These are phyloP conservation scores for Palythoa caribaeorum DNA, from an alignment of 92 coral and sea anemone species.

Conservation along the genomic window DNA sequence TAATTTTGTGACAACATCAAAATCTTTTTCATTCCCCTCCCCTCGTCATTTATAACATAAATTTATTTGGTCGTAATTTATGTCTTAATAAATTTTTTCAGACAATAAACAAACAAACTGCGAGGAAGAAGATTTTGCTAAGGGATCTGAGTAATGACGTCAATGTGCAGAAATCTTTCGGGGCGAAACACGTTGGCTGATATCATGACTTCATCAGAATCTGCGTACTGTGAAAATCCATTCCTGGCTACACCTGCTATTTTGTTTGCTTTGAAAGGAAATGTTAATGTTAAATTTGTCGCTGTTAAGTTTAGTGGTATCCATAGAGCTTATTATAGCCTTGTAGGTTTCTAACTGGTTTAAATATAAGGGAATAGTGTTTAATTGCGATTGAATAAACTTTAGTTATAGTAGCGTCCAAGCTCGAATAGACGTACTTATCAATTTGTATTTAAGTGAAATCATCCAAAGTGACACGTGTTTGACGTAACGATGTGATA, in stretches of 20 bases:
- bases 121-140: background rate
- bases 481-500: background rate
- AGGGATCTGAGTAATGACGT: slow-evolving; percentile 18
- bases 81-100: background rate
- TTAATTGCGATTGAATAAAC: too few relatives aligned
- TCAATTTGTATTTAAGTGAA: background rate
- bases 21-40: too few relatives aligned
- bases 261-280: background rate
- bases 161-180: background rate
- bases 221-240: background rate
- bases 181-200: background rate
- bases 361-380: too few relatives aligned
- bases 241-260: background rate
- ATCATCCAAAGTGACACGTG: background rate
- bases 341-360: background rate
- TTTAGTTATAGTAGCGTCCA: background rate
- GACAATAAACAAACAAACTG: background rate
- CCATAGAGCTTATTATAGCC: background rate
- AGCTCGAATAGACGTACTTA: background rate
- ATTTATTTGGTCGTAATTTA: background rate
- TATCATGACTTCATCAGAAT: background rate
- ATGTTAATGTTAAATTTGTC: background rate
- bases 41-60: background rate
- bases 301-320: background rate
- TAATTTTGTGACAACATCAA: background rate